Evolutionary conservation across 2,113 vertebrate genomes (phyloP).

Genomic region (Caranx melampygus): DNA sequence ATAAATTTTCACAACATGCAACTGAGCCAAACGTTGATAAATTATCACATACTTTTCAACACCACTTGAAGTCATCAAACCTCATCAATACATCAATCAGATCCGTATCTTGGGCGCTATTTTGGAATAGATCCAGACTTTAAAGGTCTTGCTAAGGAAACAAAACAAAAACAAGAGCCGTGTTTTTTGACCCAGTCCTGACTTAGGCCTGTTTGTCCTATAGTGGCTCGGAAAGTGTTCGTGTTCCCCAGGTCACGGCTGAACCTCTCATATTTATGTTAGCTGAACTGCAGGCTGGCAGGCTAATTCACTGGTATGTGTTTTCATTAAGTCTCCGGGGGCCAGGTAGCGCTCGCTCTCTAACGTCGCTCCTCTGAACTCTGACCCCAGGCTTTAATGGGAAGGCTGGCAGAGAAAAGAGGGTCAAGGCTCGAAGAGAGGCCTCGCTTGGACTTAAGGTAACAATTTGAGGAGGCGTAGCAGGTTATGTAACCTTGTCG

Average conservation of each 20-base stretch:
- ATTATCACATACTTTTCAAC: neutral
- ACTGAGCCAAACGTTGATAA: neutral
- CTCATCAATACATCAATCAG: conserved; percentile 10
- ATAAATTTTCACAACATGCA: neutral
- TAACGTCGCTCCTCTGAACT: conserved; percentile 65
- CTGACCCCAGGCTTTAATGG: conserved; percentile 69
- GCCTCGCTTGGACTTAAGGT: conserved; percentile 64
- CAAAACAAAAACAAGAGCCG: neutral
- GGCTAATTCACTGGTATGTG: conserved; percentile 72
- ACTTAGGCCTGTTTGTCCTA: conserved; percentile 58
- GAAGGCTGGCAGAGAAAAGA: conserved; percentile 44
- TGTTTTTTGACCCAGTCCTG: conserved; percentile 27
- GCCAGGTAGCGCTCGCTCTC: conserved; percentile 54
- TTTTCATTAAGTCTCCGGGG: conserved; percentile 72
- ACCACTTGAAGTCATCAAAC: conserved; percentile 10
- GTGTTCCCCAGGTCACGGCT: conserved; percentile 56
- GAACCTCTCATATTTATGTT: conserved; percentile 77
- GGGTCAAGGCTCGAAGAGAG: conserved; percentile 58
- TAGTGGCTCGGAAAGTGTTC: conserved; percentile 27
- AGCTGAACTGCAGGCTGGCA: conserved; percentile 66
- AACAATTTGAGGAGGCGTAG: conserved; percentile 74
- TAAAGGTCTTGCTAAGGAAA: conserved; percentile 19
- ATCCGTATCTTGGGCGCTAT: conserved; percentile 15
- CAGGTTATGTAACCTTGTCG: conserved; percentile 73
- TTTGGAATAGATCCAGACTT: neutral